Evolutionary conservation across 2,797 vertebrate genomes (phyloP), one percentile per base, ranked within the genome.

Genomic region (Sphenodon punctatus): DNA sequence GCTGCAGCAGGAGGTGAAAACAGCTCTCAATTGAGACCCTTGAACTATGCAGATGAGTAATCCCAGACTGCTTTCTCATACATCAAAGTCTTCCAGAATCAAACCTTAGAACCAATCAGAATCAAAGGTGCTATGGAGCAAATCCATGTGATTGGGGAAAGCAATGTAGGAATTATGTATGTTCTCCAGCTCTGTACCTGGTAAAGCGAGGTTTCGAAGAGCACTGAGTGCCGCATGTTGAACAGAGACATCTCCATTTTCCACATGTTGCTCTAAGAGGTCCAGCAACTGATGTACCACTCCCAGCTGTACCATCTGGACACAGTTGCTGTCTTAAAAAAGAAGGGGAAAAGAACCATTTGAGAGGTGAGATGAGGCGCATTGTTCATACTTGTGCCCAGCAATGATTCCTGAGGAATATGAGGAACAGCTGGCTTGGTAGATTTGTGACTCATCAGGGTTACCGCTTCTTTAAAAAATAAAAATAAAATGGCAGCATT

Each of bases 161-260:
- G n/a, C n/a, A n/a, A n/a, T n/a, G n/a, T n/a, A n/a, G n/a, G n/a
- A n/a, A n/a, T n/a, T n/a, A n/a, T n/a, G n/a, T n/a, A n/a, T 32
- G 14, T 25, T 10, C 10, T 17, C 11, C 25, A n/a, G 0, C 25
- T 48, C 23, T 25, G 48, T 95, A 98, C 97, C 97, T 80, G 97
- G 97, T 72, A 97, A 94, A 30, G 97, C 97, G 5, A 98, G 96
- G 89, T 97, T 98, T 88, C 97, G 95, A 73, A 98, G 97, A 0
- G 97, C 97, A 23, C 97, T 97, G 79, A 98, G 96, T 8, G 97
- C 97, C 4, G 97, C 97, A 2, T 98, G 97, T 75, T 98, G 97
- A 32, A 98, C 97, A 3, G 97, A 97, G 34, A 97, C 92, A 2
- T 98, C 97, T 30, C 94, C 96, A 6, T 97, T 97, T 15, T 95